Conservation (phyloP, 64 coral and sea anemone genomes). For the Montipora efflorescens region DNA sequence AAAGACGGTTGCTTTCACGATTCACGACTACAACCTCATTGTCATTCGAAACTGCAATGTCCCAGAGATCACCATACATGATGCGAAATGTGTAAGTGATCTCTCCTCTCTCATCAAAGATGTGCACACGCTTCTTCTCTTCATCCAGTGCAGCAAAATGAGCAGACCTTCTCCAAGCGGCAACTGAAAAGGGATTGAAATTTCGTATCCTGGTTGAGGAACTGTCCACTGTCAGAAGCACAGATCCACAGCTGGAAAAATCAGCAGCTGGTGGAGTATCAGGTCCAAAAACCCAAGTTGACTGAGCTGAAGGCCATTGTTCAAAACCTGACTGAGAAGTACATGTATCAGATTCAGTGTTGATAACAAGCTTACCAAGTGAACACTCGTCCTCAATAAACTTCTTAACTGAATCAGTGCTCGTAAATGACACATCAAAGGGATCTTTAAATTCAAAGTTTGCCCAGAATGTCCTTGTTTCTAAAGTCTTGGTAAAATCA, state of each 20-base stretch:
- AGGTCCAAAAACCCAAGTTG: not conserved
- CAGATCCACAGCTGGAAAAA: conserved; percentile 19
- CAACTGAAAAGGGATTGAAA: conserved; percentile 66
- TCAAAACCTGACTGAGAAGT: not conserved
- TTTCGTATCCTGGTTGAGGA: conserved; percentile 32
- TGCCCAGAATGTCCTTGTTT: not conserved
- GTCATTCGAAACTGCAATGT: conserved; percentile 64
- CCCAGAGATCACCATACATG: conserved; percentile 71
- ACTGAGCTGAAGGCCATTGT: not conserved
- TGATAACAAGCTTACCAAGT: conserved; percentile 21
- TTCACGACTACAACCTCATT: conserved; percentile 72
- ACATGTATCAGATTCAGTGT: not conserved
- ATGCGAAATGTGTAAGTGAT: conserved; percentile 39
- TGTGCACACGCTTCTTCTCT: conserved; percentile 51
- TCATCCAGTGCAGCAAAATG: conserved; percentile 71
- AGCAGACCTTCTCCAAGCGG: conserved; percentile 54
- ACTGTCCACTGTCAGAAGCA: conserved; percentile 50
- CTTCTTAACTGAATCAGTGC: not conserved
- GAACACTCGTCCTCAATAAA: conserved; percentile 3
- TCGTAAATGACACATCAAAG: conserved; percentile 16
- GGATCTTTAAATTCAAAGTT: conserved; percentile 16
- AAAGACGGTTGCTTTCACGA: conserved; percentile 71
- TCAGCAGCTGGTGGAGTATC: not conserved
- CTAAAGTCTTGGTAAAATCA: not conserved
- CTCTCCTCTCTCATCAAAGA: conserved; percentile 54